phyloP scores from a whole-genome alignment of 2,888 invertebrate genomes.

The Buathra laborator region DNA sequence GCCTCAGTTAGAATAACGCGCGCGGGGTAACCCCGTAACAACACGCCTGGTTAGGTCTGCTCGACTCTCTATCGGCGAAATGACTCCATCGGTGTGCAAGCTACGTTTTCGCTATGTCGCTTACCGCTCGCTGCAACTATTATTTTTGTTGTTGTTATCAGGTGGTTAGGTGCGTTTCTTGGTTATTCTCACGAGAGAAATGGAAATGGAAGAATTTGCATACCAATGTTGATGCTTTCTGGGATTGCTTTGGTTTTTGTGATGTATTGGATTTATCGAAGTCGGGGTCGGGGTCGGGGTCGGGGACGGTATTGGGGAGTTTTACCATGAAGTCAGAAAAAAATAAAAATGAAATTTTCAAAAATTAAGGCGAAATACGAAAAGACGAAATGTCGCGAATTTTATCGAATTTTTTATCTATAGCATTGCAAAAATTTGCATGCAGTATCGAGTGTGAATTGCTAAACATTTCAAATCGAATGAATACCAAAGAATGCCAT shows the following conservation, averaged over 20 bases:
- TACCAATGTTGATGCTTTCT: neutral
- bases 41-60: conserved; percentile 25
- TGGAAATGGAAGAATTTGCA: neutral
- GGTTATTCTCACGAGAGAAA: conserved; percentile 11
- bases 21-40: conserved; percentile 11
- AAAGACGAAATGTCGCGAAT: too few relatives aligned
- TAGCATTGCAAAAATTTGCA: too few relatives aligned
- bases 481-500: too few relatives aligned
- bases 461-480: too few relatives aligned
- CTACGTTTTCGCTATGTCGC: neutral
- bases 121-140: conserved; percentile 1
- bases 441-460: too few relatives aligned
- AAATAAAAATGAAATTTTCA: too few relatives aligned
- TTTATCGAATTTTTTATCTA: too few relatives aligned
- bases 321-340: too few relatives aligned
- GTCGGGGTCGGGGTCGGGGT: too few relatives aligned
- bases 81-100: conserved; percentile 13
- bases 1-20: conserved; percentile 40
- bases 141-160: conserved; percentile 25
- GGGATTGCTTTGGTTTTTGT: neutral
- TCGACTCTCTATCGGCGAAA: conserved; percentile 38
- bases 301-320: too few relatives aligned
- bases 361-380: too few relatives aligned
- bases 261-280: too few relatives aligned
- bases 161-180: neutral